These are phyloP conservation scores for Noctua comes DNA, from an alignment of 2,888 invertebrate genomes.

Conservation along the genomic window DNA sequence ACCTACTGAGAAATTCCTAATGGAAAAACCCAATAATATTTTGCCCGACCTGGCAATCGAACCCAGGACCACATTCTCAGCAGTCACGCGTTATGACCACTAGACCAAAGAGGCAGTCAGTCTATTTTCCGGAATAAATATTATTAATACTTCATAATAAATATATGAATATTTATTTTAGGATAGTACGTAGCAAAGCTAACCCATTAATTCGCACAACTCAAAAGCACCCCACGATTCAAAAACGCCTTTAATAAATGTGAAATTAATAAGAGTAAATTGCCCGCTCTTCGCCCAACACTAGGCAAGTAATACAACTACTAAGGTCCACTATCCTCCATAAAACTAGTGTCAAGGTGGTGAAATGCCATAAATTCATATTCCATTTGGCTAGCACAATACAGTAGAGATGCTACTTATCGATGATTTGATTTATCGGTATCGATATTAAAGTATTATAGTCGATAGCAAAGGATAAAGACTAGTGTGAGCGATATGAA, in stretches of 20 bases:
- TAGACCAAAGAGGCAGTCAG: background rate
- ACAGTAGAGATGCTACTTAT: slow-evolving; percentile 51
- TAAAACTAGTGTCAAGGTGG: slow-evolving; percentile 58
- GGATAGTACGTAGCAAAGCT: background rate
- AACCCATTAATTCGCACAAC: background rate
- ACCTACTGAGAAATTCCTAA: background rate
- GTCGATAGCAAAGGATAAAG: slow-evolving; percentile 1
- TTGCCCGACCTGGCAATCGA: background rate
- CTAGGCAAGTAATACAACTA: slow-evolving; percentile 29
- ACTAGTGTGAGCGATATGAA: background rate
- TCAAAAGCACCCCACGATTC: background rate
- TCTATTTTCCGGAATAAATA: background rate
- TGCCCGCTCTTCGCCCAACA: slow-evolving; percentile 11
- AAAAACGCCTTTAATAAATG: slow-evolving; percentile 7
- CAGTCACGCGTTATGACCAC: background rate
- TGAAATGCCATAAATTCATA: slow-evolving; percentile 64
- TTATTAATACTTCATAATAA: background rate
- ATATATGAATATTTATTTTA: background rate
- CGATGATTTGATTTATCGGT: slow-evolving; percentile 51
- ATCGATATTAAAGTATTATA: slow-evolving; percentile 44
- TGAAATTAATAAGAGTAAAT: slow-evolving; percentile 5
- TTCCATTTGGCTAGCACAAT: slow-evolving; percentile 63
- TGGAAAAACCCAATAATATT: background rate
- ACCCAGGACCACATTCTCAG: background rate
- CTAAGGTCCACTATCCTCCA: slow-evolving; percentile 38